Base-by-base conservation (phyloP, 2,888 invertebrate genomes). In the Thereva unica region DNA sequence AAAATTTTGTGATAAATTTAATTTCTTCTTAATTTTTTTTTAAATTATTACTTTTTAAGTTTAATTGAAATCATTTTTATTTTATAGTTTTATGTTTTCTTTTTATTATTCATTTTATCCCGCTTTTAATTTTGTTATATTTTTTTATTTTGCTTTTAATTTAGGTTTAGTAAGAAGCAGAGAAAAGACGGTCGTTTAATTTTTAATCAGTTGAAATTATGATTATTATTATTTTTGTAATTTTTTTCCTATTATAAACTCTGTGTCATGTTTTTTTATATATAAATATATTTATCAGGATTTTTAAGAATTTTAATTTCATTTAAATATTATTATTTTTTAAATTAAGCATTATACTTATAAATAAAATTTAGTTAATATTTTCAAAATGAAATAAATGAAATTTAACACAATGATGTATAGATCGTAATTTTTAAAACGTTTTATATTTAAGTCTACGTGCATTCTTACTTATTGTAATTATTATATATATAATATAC, bases 371-470 rank as follows among this genome's bases (percentile, higher is more conserved):
- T 56, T 44, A 44, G 42, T 56, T 23, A 56, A 56, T 44, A 44
- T 56, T 56, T 56, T 35, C 34, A 56, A 41, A 40, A 55, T 23
- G 23, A 44, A 56, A 35, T 56, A 56, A 56, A 42, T 56, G 56
- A 56, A 44, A 56, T 42, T 44, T 10, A 10, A 35, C 42, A 23
- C 42, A 44, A 44, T 56, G 44, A 44, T 56, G 34, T 42, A 44
- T 44, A 56, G 6, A 44, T 44, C 35, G 56, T 56, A 56, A 56
- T 56, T 42, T 52, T 56, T 44, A 44, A n/a, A 44, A 42, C 10
- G 56, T 56, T 56, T 56, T 56, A 56, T 56, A 56, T 23, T 23
- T 56, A 56, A 56, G 44, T 56, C 42, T 56, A 56, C 56, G 44
- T 23, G 41, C 56, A 56, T 56, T 56, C 35, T 35, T 56, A 47